phyloP scores from a whole-genome alignment of 2,888 invertebrate genomes.

The Agriopis marginaria region DNA sequence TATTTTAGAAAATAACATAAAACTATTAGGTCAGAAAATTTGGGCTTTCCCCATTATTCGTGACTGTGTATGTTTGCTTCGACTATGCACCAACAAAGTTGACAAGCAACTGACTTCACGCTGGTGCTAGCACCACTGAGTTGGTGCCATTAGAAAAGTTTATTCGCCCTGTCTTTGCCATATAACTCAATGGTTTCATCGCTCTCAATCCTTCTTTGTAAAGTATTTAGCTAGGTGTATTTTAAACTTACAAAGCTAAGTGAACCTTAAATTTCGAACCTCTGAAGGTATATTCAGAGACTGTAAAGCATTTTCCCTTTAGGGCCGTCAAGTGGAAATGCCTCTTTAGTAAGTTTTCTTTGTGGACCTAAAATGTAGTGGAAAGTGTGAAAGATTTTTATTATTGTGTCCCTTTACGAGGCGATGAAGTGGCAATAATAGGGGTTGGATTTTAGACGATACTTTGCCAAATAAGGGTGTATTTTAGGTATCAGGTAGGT shows the following conservation, averaged over 20 bases:
- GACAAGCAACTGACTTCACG: too few species aligned
- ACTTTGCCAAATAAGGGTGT: slow-evolving; percentile 17
- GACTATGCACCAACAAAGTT: too few species aligned
- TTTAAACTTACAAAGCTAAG: slow-evolving; percentile 17
- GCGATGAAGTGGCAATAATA: slow-evolving; percentile 32
- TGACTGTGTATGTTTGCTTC: too few species aligned
- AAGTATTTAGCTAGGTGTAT: not conserved
- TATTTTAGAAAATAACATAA: too few species aligned
- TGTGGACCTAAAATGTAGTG: slow-evolving; percentile 32
- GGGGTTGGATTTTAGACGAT: slow-evolving; percentile 16
- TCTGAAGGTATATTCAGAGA: slow-evolving; percentile 31
- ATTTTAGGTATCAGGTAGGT: not conserved
- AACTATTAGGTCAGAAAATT: too few species aligned
- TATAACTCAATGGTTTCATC: not conserved
- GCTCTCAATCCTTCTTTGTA: not conserved
- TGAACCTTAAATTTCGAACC: slow-evolving; percentile 41
- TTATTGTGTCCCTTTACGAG: slow-evolving; percentile 21
- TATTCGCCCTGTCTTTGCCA: too few species aligned
- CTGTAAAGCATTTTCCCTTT: slow-evolving; percentile 15
- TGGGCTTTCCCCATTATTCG: too few species aligned
- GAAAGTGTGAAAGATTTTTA: slow-evolving; percentile 28
- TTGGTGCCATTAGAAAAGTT: too few species aligned
- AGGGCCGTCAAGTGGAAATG: slow-evolving; percentile 35
- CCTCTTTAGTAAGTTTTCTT: slow-evolving; percentile 32
- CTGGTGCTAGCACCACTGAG: too few species aligned